Percentiles rank a stretch among this genome's conserved stretches.
Evolutionary conservation across 1,140 invertebrate species (phyloP).

Genomic region (Trichonephila clavipes): DNA sequence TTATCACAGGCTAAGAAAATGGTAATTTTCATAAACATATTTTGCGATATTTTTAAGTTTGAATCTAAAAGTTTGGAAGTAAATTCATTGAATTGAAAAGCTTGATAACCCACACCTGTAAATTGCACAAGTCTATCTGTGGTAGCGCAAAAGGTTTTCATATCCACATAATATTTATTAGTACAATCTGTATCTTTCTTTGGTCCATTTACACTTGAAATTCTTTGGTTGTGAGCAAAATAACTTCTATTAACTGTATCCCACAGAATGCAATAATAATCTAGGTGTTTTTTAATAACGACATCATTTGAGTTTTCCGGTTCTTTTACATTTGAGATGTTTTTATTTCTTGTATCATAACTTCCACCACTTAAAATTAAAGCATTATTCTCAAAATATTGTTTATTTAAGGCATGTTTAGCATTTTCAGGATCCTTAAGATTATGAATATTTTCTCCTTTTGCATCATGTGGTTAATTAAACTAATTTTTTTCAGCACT

Average conservation of each 20-base stretch:
- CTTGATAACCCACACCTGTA: not conserved
- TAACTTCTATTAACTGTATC: no score
- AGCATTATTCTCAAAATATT: not conserved
- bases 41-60: constrained; percentile 2
- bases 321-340: not conserved
- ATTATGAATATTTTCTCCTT: no score
- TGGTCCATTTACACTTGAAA: not conserved
- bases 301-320: not conserved
- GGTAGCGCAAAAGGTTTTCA: not conserved
- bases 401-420: no score
- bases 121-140: not conserved
- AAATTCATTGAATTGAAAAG: not conserved
- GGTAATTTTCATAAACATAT: constrained; percentile 9
- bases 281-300: not conserved
- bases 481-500: no score
- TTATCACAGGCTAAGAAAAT: constrained; percentile 32
- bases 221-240: no score
- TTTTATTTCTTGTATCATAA: constrained; percentile 44
- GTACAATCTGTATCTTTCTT: not conserved
- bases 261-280: not conserved
- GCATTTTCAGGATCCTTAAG: no score
- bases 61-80: not conserved
- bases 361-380: not conserved
- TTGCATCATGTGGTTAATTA: no score
- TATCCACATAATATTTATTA: not conserved